Evolutionary conservation across 2,888 invertebrate genomes (phyloP), one percentile per base, ranked within the genome.

Genomic region (Pristionchus exspectatus): DNA sequence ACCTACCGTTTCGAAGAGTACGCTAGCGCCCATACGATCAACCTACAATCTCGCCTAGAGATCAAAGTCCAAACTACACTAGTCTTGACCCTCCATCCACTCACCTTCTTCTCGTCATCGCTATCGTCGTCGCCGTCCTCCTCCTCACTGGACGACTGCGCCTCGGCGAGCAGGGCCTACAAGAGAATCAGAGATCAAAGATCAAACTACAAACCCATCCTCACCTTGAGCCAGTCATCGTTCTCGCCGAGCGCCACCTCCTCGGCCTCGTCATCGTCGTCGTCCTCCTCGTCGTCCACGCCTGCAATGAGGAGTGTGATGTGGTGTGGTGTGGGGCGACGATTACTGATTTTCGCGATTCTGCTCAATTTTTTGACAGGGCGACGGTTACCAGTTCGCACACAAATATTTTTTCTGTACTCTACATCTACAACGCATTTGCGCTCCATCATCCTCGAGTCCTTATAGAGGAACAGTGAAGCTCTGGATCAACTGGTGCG

Each of bases 281-380:
- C 94, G 87, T 90, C 92, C n/a, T 92, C 92, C 92, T 93, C 94
- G 18, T 93, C 93, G 69, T 94, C 93, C 27, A 93, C 92, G 27
- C 93, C 93, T 10, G 92, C 21, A 56, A 56, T 83, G 38, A n/a
- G 72, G 27, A 4, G 69, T n/a, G 33, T 74, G 50, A 27, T 81
- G 50, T 54, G 81, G n/a, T 81, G 81, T 16, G 44, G 44, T 50
- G 44, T 50, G 44, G 50, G 27, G 24, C 74, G 74, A 77, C 81
- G 33, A 81, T 54, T 81, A 81, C 44, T 16, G 54, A 5, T 54
- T 54, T 27, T n/a, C 4, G 1, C 3, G 10, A 27, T n/a, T n/a
- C 27, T 54, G 18, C 12, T 50, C 12, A 50, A 81, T 54, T 81
- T n/a, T 81, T 50, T n/a, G 44, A 77, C 81, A 72, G 72, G 30